phyloP scores from a whole-genome alignment of 2,113 vertebrate species.

The Gambusia holbrooki region DNA sequence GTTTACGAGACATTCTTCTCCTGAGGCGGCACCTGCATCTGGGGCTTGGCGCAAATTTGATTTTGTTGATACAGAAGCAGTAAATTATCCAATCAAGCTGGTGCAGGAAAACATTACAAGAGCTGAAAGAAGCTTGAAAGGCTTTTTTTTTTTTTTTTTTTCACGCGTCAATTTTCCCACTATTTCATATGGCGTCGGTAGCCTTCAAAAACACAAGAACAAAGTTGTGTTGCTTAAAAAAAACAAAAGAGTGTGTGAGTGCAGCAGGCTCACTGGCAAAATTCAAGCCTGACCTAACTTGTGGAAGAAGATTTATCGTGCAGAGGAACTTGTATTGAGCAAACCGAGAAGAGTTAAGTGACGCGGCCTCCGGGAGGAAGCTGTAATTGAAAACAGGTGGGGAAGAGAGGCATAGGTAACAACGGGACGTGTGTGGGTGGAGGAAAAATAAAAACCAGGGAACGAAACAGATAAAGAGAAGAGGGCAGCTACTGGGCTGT shows the following conservation, averaged over 20 bases:
- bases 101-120: constrained; percentile 33
- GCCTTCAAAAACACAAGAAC: constrained; percentile 2
- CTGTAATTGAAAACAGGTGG: constrained; percentile 69
- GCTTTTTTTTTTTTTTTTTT: constrained; percentile 8
- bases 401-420: constrained; percentile 31
- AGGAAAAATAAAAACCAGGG: constrained; percentile 3
- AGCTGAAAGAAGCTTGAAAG: constrained; percentile 27
- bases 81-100: constrained; percentile 43
- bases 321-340: constrained; percentile 52
- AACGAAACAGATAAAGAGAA: constrained; percentile 12
- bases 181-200: constrained; percentile 2
- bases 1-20: constrained; percentile 49
- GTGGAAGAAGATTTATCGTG: constrained; percentile 35
- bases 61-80: constrained; percentile 65
- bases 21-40: constrained; percentile 35
- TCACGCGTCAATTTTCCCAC: constrained; percentile 10
- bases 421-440: constrained; percentile 27
- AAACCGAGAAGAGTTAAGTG: constrained; percentile 51
- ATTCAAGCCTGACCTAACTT: constrained; percentile 36
- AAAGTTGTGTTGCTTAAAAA: constrained; percentile 54
- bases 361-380: constrained; percentile 62
- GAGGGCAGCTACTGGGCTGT: constrained; percentile 23
- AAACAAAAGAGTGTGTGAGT: constrained; percentile 38
- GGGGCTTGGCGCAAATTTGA: constrained; percentile 64
- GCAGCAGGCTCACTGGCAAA: constrained; percentile 33